Base-by-base conservation (phyloP, 1,140 invertebrate species). In the Euwallacea similis region DNA sequence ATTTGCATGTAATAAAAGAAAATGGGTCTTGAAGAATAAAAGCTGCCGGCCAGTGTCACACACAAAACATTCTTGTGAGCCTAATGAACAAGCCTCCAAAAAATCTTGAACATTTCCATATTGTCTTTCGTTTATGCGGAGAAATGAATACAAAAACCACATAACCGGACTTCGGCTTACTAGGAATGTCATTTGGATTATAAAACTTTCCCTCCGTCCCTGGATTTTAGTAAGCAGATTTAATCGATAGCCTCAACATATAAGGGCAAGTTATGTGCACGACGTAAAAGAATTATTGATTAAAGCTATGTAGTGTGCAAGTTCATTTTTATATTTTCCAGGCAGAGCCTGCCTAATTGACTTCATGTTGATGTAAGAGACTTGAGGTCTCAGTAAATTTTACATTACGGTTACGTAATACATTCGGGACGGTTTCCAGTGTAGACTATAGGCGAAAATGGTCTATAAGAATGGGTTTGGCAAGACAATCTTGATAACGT, bases 211-310 rank as follows among this genome's bases (percentile, higher is more conserved):
- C 21, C 21, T 13, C 46, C 46, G 46, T 11, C 46, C 13, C 46
- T 66, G 64, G 7, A 8, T 66, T 13, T 66, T 50, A 4, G 53
- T 58, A 66, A 56, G 64, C 54, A 66, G 21, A 61, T 69, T 61
- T 61, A 69, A 69, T 69, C 66, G 66, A 69, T 69, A 56, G 58
- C 7, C 55, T 58, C 15, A 69, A 69, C 66, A 62, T 69, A 61
- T 61, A 60, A 69, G 66, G 66, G 56, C 64, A 62, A 69, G 66
- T 69, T 61, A 61, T 61, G 46, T 54, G 61, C 66, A 69, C 66
- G 66, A 69, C 66, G 56, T 53, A 69, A 61, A 61, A 61, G 66
- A 69, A 61, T 61, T 69, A 69, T 69, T 61, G 66, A 69, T 69
- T 61, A 69, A 63, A 56, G 54, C 13, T 50, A 13, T 50, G 46